Evolutionary conservation across 2,113 vertebrate species (phyloP), one percentile per base, ranked within the genome.

Genomic region (Prochilodus magdalenae): DNA sequence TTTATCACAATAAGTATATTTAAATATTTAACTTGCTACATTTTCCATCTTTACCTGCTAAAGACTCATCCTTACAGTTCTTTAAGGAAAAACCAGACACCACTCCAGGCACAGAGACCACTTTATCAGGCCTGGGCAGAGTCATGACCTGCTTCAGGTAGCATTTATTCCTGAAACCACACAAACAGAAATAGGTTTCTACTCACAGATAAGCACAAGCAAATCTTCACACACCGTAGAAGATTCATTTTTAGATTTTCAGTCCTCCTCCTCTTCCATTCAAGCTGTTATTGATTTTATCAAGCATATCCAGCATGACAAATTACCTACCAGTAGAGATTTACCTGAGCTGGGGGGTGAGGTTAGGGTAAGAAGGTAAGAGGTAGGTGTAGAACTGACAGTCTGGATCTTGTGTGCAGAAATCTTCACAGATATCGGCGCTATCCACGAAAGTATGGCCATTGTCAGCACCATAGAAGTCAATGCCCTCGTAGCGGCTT

Each of bases 81-180:
- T 29, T 89, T 75, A 74, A 57, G 33, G 84, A 57, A 75, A 93
- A 91, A 24, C 88, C 90, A 5, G 90, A 92, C 59, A 91, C 77
- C 0, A 78, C 79, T 6, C 83, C 85, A 33, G 0, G 4, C 49
- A 81, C 15, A 55, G 73, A 79, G 4, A 0, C 11, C 1, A 93
- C 53, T 77, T 79, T 88, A 7, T 83, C 77, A 33, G 87, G 90
- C 76, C 84, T 36, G 27, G 90, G 89, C 10, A 90, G 59, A 60
- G 73, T 88, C 66, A 91, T 89, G 75, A 65, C 53, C 44, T 85
- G 83, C 86, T 93, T 93, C 57, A 92, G 69, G 53, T 72, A 89
- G 77, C 91, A 93, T 72, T 24, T 85, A 2, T 74, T 40, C 88
- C 92, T 93, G 36, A 1, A 70, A 85, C 5, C 40, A 10, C 22